These are phyloP conservation scores for Phthorimaea operculella DNA, from an alignment of 1,140 invertebrate genomes.

Conservation along the genomic window DNA sequence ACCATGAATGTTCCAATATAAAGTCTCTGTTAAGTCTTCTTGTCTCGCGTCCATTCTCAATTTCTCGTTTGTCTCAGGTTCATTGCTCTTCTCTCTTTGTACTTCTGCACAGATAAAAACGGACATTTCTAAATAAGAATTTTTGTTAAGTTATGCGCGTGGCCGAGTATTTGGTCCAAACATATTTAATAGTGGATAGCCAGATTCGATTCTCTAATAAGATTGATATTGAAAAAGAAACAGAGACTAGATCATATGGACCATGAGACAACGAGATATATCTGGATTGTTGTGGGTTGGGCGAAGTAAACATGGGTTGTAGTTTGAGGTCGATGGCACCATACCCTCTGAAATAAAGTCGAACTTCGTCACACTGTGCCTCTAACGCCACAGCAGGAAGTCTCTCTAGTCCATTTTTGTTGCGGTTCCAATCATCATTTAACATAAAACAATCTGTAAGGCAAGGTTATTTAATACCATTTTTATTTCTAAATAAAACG, in stretches of 20 bases:
- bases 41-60: slow-evolving; percentile 35
- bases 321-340: slow-evolving; percentile 55
- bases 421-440: slow-evolving; percentile 50
- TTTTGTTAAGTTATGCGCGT: slow-evolving; percentile 13
- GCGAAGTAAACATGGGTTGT: slow-evolving; percentile 57
- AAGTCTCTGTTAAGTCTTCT: slow-evolving; percentile 58
- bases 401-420: slow-evolving; percentile 37
- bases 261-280: slow-evolving; percentile 69
- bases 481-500: too few relatives aligned
- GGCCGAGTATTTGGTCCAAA: too few relatives aligned
- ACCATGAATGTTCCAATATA: slow-evolving; percentile 66
- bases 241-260: slow-evolving; percentile 66
- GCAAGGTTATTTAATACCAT: too few relatives aligned
- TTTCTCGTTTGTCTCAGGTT: slow-evolving; percentile 60
- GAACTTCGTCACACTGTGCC: slow-evolving; percentile 56
- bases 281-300: slow-evolving; percentile 70
- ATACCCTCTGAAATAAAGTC: slow-evolving; percentile 67
- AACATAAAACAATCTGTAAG: not conserved
- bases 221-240: slow-evolving; percentile 20
- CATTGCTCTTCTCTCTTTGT: slow-evolving; percentile 55
- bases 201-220: slow-evolving; percentile 14
- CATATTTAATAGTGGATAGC: not conserved
- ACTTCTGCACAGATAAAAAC: slow-evolving; percentile 63
- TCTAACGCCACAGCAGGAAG: slow-evolving; percentile 35
- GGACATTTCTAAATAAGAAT: slow-evolving; percentile 52